Evolutionary conservation across 2,888 invertebrate genomes (phyloP), one percentile per base, ranked within the genome.

Genomic region (Ganaspis brasiliensis): DNA sequence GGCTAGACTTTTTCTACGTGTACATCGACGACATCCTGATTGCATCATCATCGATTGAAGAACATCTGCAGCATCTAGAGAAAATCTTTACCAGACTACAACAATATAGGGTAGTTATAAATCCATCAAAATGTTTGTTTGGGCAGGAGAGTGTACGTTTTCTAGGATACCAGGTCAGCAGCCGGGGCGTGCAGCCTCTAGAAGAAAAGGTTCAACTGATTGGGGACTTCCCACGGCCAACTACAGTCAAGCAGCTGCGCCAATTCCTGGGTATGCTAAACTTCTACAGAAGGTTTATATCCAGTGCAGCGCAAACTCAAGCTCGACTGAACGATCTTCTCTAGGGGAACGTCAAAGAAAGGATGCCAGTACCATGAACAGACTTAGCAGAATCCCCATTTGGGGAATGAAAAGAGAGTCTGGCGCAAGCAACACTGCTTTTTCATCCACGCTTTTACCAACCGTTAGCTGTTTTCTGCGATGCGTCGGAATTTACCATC

Each of bases 51-150:
- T 57, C 16, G 9, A n/a, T n/a, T n/a, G 73, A 77, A 12, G 80
- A 88, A 63, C 75, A 79, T n/a, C 16, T 74, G 14, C 67, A 79
- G 19, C 83, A 83, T 40, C 40, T 76, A 1, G 6, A 31, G 9
- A 61, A 21, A 12, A 49, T 85, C 0, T 82, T 85, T 19, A 16
- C 75, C 14, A 31, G 79, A 12, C 73, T 87, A 2, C 5, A 70
- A 2, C 21, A 76, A 1, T 75, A 76, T 75, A 77, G 79, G 0
- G 21, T 85, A 0, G 72, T 40, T 3, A 77, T 84, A 8, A 76
- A 91, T 77, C 55, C 82, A 0, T 40, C 77, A 0, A 91, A 91
- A 79, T 90, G 89, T 70, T 73, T 74, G 0, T 88, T 90, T 75
- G 87, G 86, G 1, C 14, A 49, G 35, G 1, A 45, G 3, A 61